phyloP scores from a whole-genome alignment of 2,888 invertebrate species.

The Hyposoter didymator region DNA sequence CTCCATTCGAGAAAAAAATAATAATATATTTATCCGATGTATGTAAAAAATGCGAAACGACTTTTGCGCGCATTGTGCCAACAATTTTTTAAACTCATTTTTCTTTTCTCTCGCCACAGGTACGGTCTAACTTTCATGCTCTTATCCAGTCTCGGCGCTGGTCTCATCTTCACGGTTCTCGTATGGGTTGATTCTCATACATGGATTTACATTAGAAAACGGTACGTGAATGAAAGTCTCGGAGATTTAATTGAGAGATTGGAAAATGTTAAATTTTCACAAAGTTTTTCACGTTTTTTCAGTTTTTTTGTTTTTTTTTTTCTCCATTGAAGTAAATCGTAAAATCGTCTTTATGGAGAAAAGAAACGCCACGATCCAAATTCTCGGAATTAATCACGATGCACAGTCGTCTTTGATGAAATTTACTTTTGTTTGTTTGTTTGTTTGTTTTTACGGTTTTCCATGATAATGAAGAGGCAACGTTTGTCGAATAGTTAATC shows the following conservation, averaged over 20 bases:
- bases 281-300: slow-evolving; percentile 1
- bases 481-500: slow-evolving; percentile 29
- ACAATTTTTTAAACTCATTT: slow-evolving; percentile 15
- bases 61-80: not conserved
- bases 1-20: too few relatives aligned
- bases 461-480: not conserved
- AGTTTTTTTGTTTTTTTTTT: not conserved
- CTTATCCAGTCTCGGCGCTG: slow-evolving; percentile 93
- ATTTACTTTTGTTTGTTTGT: not conserved
- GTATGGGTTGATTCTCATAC: slow-evolving; percentile 98
- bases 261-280: not conserved
- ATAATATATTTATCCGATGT: too few relatives aligned
- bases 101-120: slow-evolving; percentile 73
- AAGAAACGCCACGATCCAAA: not conserved
- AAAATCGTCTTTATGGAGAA: not conserved
- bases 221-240: slow-evolving; percentile 85
- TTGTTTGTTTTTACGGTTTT: not conserved
- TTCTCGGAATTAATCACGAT: not conserved
- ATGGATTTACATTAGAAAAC: slow-evolving; percentile 97
- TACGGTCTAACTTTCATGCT: slow-evolving; percentile 93
- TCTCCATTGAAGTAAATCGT: not conserved
- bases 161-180: slow-evolving; percentile 95
- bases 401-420: not conserved
- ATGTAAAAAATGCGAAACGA: not conserved
- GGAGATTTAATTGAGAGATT: not conserved